Evolutionary conservation across 2,888 invertebrate species (phyloP).

Genomic region (Sturmia bella): DNA sequence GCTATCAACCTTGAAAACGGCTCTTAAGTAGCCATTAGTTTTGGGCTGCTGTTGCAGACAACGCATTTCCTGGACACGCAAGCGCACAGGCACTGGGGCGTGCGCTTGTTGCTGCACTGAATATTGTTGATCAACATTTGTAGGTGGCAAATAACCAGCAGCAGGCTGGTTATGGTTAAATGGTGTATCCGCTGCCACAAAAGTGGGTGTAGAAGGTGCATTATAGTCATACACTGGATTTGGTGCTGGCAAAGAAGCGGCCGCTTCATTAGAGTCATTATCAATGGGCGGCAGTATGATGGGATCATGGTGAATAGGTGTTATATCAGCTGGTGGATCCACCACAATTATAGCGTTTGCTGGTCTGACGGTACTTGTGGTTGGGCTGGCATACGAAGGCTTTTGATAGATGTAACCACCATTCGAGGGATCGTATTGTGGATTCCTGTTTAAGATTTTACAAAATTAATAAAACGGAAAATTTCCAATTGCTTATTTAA

Average conservation of each 20-base stretch:
- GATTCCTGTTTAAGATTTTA: constrained; percentile 23
- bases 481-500: no score
- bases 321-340: constrained; percentile 71
- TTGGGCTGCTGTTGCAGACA: constrained; percentile 74
- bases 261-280: constrained; percentile 26
- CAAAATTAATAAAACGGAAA: background rate
- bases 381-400: constrained; percentile 65
- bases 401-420: constrained; percentile 75
- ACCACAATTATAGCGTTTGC: constrained; percentile 75
- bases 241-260: background rate
- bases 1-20: constrained; percentile 80
- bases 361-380: constrained; percentile 66
- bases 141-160: constrained; percentile 74
- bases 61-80: constrained; percentile 79
- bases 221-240: constrained; percentile 76
- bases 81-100: constrained; percentile 72
- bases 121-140: constrained; percentile 43
- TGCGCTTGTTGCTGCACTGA: constrained; percentile 44
- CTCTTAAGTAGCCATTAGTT: constrained; percentile 79
- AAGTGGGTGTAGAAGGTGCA: constrained; percentile 68
- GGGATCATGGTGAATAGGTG: constrained; percentile 59
- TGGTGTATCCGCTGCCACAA: constrained; percentile 54
- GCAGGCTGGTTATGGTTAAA: constrained; percentile 66
- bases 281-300: constrained; percentile 57
- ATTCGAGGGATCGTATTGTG: constrained; percentile 66